These are phyloP conservation scores for Eurytoma adleriae DNA, from an alignment of 2,888 invertebrate species.

Conservation along the genomic window DNA sequence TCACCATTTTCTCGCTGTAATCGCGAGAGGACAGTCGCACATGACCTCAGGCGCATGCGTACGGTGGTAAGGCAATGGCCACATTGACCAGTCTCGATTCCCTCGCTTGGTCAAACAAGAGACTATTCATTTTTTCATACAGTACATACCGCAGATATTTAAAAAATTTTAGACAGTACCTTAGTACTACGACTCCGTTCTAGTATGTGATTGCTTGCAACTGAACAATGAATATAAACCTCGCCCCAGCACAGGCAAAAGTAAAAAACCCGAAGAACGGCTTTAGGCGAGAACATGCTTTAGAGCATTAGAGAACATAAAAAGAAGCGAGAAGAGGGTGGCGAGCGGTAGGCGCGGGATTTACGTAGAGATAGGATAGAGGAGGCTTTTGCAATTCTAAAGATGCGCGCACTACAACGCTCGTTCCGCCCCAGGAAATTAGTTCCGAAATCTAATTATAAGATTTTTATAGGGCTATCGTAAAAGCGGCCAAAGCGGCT, in stretches of 20 bases:
- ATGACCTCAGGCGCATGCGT: no score
- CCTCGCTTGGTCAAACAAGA: no score
- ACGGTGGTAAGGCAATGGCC: background rate
- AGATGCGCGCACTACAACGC: conserved; percentile 15
- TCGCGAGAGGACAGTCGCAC: background rate
- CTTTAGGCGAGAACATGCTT: background rate
- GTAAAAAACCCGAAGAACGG: background rate
- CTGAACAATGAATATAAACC: no score
- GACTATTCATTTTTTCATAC: no score
- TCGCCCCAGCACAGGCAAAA: no score
- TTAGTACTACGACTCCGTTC: no score
- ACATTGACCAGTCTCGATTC: no score
- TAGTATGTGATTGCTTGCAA: no score
- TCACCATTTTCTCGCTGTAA: conserved; percentile 25
- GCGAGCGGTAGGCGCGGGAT: conserved; percentile 16
- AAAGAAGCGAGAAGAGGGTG: conserved; percentile 29
- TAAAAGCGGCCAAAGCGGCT: conserved; percentile 65
- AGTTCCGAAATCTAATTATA: conserved; percentile 75
- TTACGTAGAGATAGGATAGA: conserved; percentile 41
- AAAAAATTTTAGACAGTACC: no score
- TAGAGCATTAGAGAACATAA: conserved; percentile 9
- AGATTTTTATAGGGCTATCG: conserved; percentile 76
- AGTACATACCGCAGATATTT: no score
- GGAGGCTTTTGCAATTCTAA: conserved; percentile 52
- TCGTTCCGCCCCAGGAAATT: conserved; percentile 69